Evolutionary conservation across 2,888 invertebrate species (phyloP), one percentile per base, ranked within the genome.

Genomic region (Bursaphelenchus okinawaensis): DNA sequence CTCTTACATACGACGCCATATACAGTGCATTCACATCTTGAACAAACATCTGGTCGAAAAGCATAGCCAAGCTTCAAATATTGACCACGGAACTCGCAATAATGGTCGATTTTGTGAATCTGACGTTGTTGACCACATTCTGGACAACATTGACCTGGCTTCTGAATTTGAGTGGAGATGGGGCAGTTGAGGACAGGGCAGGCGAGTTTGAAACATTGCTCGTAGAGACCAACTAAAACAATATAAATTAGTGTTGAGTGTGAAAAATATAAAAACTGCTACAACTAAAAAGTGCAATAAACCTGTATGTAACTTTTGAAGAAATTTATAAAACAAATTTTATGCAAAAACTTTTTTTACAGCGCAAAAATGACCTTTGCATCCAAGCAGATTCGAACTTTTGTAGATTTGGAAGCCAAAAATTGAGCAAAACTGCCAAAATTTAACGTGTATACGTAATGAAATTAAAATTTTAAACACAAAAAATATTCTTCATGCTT

Each of bases 121-220:
- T 28, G n/a, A 9, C 60, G 12, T 29, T 59, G 50, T 24, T 27
- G 12, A 12, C 20, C n/a, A 77, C 88, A 88, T 63, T 83, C 83
- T 0, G 87, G 87, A 82, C 94, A 94, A 83, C 93, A 93, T 76
- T 91, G 90, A 4, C 90, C 91, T 0, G 88, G 87, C 27, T 88
- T 88, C 62, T 88, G 88, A 66, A 87, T 86, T 78, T 91, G 90
- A 72, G 88, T 88, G 12, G 87, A 86, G 0, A 84, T 84, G 7
- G 89, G 88, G 83, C 93, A 93, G 72, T 91, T 91, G 31, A 93
- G 86, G 7, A 92, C 91, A 0, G 93, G 91, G 78, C 93, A 93
- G 0, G 91, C 91, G 74, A 88, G 87, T 16, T 91, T 87, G 64
- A 87, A 87, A 84, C 93, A 93, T 57, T 90, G 87, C 0, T 90